phyloP scores from a whole-genome alignment of 2,797 vertebrate species.

The Pipistrellus pipistrellus region DNA sequence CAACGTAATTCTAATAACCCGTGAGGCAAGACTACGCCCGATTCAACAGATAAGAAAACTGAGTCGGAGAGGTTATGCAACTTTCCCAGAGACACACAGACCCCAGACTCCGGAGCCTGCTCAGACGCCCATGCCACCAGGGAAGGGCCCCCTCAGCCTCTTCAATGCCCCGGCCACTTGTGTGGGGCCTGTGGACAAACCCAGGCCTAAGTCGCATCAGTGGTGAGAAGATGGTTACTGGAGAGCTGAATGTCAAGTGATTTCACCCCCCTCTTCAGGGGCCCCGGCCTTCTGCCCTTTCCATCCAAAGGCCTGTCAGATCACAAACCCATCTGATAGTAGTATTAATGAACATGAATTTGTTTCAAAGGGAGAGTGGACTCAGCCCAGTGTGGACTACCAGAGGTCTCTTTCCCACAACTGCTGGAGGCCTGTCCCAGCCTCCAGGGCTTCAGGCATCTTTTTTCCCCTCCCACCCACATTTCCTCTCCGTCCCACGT shows the following conservation, averaged over 20 bases:
- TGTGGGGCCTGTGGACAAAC: background rate
- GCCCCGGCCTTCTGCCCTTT: background rate
- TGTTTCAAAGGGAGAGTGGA: background rate
- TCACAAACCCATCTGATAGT: background rate
- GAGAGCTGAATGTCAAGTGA: background rate
- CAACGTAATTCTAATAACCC: background rate
- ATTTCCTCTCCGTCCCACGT: background rate
- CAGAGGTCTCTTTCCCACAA: background rate
- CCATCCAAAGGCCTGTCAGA: background rate
- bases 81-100: constrained; percentile 2
- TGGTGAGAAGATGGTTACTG: background rate
- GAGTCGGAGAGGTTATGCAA: background rate
- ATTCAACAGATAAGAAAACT: constrained; percentile 22
- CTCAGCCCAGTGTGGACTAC: background rate
- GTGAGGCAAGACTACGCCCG: background rate
- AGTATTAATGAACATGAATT: background rate
- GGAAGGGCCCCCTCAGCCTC: background rate
- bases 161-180: background rate
- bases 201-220: background rate
- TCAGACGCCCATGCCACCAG: background rate
- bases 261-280: background rate
- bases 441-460: background rate
- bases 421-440: background rate
- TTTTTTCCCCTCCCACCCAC: background rate
- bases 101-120: no score